phyloP scores from a whole-genome alignment of 2,888 invertebrate genomes.

The Cybosia mesomella region DNA sequence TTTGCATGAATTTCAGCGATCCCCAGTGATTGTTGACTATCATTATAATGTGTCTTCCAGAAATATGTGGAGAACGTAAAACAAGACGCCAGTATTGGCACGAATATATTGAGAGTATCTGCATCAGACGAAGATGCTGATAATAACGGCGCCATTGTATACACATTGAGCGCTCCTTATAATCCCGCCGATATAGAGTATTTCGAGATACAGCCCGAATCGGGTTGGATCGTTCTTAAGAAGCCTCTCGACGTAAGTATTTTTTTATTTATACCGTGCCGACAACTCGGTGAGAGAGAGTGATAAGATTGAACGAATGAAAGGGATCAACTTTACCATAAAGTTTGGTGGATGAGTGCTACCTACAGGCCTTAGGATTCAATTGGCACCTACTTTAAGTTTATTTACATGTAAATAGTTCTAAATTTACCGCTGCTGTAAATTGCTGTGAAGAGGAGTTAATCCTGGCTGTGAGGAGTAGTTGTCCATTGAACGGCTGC shows the following conservation, averaged over 20 bases:
- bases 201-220: constrained; percentile 98
- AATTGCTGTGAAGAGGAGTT: constrained; percentile 82
- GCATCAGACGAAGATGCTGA: constrained; percentile 99
- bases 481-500: constrained; percentile 81
- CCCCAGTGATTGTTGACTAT: constrained; percentile 52
- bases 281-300: constrained; percentile 62
- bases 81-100: constrained; percentile 98
- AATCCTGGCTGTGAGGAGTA: constrained; percentile 87
- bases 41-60: constrained; percentile 86
- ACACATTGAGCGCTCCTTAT: constrained; percentile 95
- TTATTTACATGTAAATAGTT: constrained; percentile 85
- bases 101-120: constrained; percentile 97
- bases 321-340: constrained; percentile 81
- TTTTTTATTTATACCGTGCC: constrained; percentile 47
- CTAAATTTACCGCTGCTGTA: constrained; percentile 85
- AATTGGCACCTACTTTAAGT: constrained; percentile 86
- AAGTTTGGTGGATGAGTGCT: constrained; percentile 87
- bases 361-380: constrained; percentile 86
- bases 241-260: constrained; percentile 98
- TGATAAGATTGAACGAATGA: constrained; percentile 79
- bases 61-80: constrained; percentile 99
- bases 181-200: constrained; percentile 97
- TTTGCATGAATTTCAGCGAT: constrained; percentile 62
- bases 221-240: constrained; percentile 98
- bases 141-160: constrained; percentile 97